phyloP scores from a whole-genome alignment of 2,888 invertebrate genomes.

The Strigamia maritima region DNA sequence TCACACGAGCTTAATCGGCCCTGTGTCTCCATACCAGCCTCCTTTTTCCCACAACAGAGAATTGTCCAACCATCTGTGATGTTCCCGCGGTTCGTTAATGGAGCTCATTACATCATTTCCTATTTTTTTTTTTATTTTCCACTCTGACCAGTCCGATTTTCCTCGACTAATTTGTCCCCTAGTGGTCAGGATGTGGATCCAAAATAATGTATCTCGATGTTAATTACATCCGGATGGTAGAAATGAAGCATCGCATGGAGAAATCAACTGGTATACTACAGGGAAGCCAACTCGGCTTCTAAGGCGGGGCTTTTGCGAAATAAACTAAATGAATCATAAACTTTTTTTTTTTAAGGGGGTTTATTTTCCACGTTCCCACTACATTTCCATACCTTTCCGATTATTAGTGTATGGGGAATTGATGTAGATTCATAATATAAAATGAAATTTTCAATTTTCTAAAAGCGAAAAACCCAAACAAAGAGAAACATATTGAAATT shows the following conservation, averaged over 20 bases:
- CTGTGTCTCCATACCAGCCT: background rate
- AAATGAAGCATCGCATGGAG: conserved; percentile 11
- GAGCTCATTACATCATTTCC: conserved; percentile 27
- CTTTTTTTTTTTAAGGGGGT: background rate
- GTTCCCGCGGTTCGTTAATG: conserved; percentile 26
- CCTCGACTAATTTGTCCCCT: conserved; percentile 16
- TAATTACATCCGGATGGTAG: conserved; percentile 12
- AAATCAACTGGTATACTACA: conserved; percentile 10
- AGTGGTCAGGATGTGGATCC: conserved; percentile 11
- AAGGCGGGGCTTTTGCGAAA: conserved; percentile 11
- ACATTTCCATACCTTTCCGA: background rate
- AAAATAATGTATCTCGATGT: conserved; percentile 20
- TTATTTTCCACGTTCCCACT: background rate
- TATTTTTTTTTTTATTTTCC: background rate
- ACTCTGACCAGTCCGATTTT: conserved; percentile 1
- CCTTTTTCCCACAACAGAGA: conserved; percentile 15
- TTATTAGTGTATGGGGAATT: background rate
- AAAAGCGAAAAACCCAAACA: too few species aligned
- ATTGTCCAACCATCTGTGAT: conserved; percentile 24
- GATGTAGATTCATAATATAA: background rate
- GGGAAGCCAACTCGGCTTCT: background rate
- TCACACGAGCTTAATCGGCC: conserved; percentile 15
- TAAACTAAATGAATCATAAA: background rate
- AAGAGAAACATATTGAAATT: background rate
- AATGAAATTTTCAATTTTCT: background rate